Evolutionary conservation across 2,888 invertebrate species (phyloP).

Genomic region (Phaedon cochleariae): DNA sequence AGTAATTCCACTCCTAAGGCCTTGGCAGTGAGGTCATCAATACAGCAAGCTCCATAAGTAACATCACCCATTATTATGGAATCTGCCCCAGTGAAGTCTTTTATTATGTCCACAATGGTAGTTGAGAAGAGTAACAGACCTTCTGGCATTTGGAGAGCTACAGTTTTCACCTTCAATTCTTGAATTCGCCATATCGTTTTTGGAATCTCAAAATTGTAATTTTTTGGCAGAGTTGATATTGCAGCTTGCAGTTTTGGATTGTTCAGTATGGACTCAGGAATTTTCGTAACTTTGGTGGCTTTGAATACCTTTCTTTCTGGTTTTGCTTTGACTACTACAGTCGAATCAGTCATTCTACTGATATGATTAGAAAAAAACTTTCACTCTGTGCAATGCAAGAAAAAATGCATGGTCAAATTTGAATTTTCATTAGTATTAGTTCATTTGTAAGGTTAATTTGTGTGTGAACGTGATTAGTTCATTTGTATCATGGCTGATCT

Average conservation of each 20-base stretch:
- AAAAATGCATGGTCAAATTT: conserved; percentile 9
- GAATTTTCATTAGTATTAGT: conserved; percentile 19
- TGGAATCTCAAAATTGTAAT: conserved; percentile 98
- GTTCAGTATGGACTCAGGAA: conserved; percentile 81
- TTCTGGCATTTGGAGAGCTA: conserved; percentile 97
- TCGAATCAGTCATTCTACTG: conserved; percentile 48
- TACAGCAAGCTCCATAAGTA: conserved; percentile 98
- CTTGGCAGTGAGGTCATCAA: conserved; percentile 94
- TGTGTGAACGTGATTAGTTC: not conserved
- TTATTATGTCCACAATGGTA: conserved; percentile 88
- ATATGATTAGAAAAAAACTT: not conserved
- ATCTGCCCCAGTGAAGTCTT: conserved; percentile 87
- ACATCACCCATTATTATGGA: conserved; percentile 98
- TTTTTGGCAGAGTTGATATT: conserved; percentile 81
- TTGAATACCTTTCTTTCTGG: conserved; percentile 83
- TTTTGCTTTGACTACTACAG: conserved; percentile 80
- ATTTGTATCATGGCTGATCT: not conserved
- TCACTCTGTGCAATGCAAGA: not conserved
- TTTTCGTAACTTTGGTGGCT: conserved; percentile 77
- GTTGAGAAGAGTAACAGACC: conserved; percentile 93
- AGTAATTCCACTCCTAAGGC: conserved; percentile 89
- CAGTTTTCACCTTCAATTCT: conserved; percentile 82
- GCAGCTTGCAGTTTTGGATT: conserved; percentile 78
- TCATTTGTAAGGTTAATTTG: conserved; percentile 29
- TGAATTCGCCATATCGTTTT: conserved; percentile 97